Percentiles rank a stretch among this genome's conserved stretches.
phyloP scores from a whole-genome alignment of 2,113 vertebrate species.

The Orycteropus afer region DNA sequence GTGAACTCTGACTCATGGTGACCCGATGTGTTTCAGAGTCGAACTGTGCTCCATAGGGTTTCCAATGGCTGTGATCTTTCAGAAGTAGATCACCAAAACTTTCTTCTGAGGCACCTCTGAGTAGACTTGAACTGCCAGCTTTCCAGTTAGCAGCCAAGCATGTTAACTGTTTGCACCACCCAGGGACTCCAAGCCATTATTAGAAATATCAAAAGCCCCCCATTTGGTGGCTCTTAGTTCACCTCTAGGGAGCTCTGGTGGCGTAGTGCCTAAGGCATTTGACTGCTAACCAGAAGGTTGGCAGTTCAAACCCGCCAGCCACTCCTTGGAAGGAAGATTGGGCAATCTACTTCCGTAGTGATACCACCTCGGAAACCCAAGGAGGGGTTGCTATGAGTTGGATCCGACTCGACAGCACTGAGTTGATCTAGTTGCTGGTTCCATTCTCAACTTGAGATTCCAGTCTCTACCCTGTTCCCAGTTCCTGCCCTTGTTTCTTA shows the following conservation, averaged over 20 bases:
- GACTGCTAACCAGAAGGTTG: too few relatives aligned
- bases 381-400: too few relatives aligned
- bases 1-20: background rate
- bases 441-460: constrained; percentile 25
- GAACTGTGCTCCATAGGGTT: background rate
- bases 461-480: background rate
- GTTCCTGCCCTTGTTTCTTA: constrained; percentile 12
- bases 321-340: too few relatives aligned
- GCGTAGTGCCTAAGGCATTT: too few relatives aligned
- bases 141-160: background rate
- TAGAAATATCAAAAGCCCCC: background rate
- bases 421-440: background rate
- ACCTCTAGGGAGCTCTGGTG: too few relatives aligned
- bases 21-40: background rate
- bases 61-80: background rate
- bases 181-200: background rate
- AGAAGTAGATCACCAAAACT: background rate
- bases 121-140: background rate
- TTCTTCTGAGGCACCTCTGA: background rate
- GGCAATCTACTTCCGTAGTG: too few relatives aligned
- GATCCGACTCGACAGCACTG: too few relatives aligned
- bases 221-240: background rate
- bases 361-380: too few relatives aligned
- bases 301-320: too few relatives aligned
- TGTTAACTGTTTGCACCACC: background rate